A percentile compares a stretch with the other conserved stretches of the same genome.
Evolutionary conservation across 2,797 vertebrate species (phyloP).

Genomic region (Ambastaia sidthimunki): DNA sequence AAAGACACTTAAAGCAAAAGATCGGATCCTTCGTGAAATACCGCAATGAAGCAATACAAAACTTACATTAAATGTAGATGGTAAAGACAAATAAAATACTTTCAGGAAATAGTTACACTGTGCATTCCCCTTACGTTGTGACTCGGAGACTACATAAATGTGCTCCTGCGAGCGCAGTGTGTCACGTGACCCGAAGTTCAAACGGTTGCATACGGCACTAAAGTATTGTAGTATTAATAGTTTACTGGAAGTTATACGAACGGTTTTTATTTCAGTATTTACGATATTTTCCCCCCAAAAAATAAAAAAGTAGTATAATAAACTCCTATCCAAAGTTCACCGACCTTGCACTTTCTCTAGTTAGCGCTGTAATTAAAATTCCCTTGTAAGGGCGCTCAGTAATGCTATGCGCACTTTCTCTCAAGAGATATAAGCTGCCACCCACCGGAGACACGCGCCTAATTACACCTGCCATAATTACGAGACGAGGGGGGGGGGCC

Average conservation of each 20-base stretch:
- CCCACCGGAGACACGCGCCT: conserved; percentile 54
- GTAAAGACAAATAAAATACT: not conserved
- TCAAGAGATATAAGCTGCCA: conserved; percentile 48
- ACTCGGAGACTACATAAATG: not conserved
- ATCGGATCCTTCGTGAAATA: not conserved
- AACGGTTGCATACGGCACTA: not conserved
- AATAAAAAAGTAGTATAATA: not conserved
- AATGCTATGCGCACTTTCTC: conserved; percentile 47
- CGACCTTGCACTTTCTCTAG: conserved; percentile 10
- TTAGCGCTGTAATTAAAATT: conserved; percentile 55
- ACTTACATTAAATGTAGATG: not conserved
- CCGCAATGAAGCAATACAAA: not conserved
- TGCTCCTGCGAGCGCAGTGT: conserved; percentile 12
- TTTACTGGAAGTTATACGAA: not conserved
- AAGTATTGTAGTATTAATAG: too few relatives aligned
- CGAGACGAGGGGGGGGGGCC: conserved; percentile 16
- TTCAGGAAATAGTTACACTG: not conserved
- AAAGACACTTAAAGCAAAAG: not conserved
- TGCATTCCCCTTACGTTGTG: conserved; percentile 5
- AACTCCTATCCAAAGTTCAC: not conserved
- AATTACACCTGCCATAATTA: conserved; percentile 63
- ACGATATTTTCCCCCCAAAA: not conserved
- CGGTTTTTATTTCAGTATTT: not conserved
- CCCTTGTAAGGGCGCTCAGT: conserved; percentile 30
- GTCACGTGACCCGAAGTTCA: conserved; percentile 4